A percentile compares a stretch with the other conserved stretches of the same genome.
phyloP scores from a whole-genome alignment of 2,888 invertebrate genomes.

The Plebejus anna region DNA sequence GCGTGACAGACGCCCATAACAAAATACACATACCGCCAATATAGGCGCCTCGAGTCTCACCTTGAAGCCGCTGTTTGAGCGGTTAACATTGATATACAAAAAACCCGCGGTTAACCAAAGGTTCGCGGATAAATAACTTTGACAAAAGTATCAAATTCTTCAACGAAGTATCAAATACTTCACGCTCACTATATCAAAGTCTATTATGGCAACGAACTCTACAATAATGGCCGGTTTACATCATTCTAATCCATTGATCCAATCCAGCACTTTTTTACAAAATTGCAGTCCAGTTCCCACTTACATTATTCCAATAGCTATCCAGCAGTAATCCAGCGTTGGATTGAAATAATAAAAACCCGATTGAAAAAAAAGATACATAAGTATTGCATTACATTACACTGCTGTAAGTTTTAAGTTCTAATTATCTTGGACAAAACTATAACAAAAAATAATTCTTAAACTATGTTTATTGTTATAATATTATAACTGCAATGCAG shows the following conservation, averaged over 20 bases:
- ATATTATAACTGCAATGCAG: constrained; percentile 10
- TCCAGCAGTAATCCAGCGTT: no score
- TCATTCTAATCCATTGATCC: no score
- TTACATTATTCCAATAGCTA: no score
- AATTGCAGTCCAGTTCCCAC: no score
- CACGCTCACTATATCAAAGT: not conserved
- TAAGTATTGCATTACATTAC: no score
- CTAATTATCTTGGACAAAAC: no score
- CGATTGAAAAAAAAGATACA: no score
- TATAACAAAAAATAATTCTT: no score
- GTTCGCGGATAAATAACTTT: constrained; percentile 3
- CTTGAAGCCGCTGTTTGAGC: constrained; percentile 38
- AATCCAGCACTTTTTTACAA: no score
- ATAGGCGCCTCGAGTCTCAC: constrained; percentile 39
- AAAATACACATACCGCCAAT: not conserved
- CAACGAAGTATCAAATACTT: not conserved
- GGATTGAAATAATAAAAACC: no score
- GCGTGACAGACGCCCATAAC: constrained; percentile 41
- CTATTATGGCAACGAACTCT: not conserved
- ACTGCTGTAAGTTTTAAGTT: no score
- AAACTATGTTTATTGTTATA: not conserved
- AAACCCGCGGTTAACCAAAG: not conserved
- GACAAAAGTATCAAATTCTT: constrained; percentile 7
- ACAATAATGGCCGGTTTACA: no score
- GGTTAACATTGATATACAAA: not conserved